phyloP scores from a whole-genome alignment of 2,113 vertebrate genomes.

The Sinocyclocheilus maitianheensis region DNA sequence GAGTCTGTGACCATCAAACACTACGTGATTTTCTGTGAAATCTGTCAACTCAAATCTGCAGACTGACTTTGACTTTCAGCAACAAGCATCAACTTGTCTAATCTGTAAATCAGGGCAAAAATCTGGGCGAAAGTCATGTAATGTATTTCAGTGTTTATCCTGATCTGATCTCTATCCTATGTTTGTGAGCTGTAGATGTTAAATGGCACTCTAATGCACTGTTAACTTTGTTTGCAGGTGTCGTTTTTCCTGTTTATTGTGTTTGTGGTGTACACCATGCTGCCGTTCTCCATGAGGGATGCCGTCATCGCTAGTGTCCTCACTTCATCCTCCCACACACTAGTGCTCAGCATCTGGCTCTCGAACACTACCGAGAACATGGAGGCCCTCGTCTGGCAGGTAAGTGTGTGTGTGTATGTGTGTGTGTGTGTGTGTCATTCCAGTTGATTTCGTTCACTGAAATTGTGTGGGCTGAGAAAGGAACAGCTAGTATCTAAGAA shows the following conservation, averaged over 20 bases:
- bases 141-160: no score
- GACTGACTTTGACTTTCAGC: no score
- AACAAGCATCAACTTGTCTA: neutral
- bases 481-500: constrained; percentile 27
- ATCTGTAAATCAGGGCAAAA: no score
- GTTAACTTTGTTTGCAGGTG: constrained; percentile 74
- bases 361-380: constrained; percentile 71
- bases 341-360: constrained; percentile 88
- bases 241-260: constrained; percentile 98
- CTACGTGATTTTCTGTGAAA: no score
- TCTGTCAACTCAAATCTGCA: no score
- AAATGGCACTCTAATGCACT: neutral
- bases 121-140: no score
- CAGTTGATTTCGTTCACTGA: constrained; percentile 36
- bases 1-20: no score
- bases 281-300: constrained; percentile 95
- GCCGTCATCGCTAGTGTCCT: constrained; percentile 89
- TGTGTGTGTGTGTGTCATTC: neutral
- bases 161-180: neutral
- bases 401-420: constrained; percentile 56
- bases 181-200: neutral
- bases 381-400: constrained; percentile 94
- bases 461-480: constrained; percentile 30
- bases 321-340: constrained; percentile 91
- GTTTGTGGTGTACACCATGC: constrained; percentile 99